Conservation (phyloP, 2,888 invertebrate species). For the Agrenia bidenticulata region DNA sequence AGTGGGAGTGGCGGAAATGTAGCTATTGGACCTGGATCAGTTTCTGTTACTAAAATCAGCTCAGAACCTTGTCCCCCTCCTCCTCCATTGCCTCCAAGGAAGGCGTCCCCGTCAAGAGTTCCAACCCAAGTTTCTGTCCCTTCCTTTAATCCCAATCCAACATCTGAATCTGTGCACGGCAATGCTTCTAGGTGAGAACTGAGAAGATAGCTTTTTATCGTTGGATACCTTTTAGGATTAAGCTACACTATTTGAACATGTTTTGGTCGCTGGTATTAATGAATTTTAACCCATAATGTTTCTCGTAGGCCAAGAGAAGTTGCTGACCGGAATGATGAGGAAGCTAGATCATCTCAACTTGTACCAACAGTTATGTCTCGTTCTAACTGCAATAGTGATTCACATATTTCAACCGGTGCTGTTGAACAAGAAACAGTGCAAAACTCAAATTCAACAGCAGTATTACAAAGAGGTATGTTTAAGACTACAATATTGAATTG, state of each 20-base stretch:
- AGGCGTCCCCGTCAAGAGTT: conserved; percentile 40
- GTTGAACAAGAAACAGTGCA: not conserved
- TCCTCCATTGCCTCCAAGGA: conserved; percentile 48
- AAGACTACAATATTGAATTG: too few species aligned
- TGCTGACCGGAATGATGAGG: not conserved
- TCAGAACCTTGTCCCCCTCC: conserved; percentile 25
- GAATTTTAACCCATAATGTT: not conserved
- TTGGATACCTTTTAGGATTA: too few species aligned
- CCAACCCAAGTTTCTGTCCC: not conserved
- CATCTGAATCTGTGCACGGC: conserved; percentile 17
- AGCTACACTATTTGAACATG: too few species aligned
- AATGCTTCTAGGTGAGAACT: conserved; percentile 16
- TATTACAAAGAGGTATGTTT: conserved; percentile 10
- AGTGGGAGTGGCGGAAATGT: conserved; percentile 39
- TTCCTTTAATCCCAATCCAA: not conserved
- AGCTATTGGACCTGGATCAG: conserved; percentile 29
- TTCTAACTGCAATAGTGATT: too few species aligned
- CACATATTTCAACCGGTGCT: not conserved
- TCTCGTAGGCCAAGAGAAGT: not conserved
- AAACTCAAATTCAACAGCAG: not conserved
- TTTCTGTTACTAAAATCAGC: conserved; percentile 14
- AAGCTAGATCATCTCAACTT: not conserved
- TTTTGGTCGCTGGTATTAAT: not conserved
- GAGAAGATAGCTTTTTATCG: not conserved
- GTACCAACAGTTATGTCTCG: not conserved